Evolutionary conservation across 2,113 vertebrate genomes (phyloP), one percentile per base, ranked within the genome.

Genomic region (Hiodon alosoides): DNA sequence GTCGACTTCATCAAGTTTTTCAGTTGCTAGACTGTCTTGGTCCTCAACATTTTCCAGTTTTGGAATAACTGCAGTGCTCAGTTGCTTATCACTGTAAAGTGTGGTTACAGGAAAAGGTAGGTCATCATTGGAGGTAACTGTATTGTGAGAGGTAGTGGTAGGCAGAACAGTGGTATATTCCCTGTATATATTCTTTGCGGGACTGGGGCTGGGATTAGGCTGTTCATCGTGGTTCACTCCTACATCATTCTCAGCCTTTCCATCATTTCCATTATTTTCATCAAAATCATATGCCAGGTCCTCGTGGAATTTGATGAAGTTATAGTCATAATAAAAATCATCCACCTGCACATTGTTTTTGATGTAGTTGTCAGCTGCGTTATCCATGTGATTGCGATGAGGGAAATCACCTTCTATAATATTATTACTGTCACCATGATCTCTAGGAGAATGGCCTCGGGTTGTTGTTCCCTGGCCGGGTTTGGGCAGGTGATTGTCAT

Each of bases 301-400:
- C 80, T 98, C 96, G 0, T 99, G 97, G 83, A 99, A 99, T 78
- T 92, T 95, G 80, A 99, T 98, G 3, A 99, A 99, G 76, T 99
- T 99, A 7, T 99, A 99, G 82, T 99, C 97, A 0, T 99, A 99
- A 83, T 98, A 99, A 83, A 98, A 99, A 55, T 98, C 95, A 0
- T 98, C 97, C 0, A 99, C 93, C 2, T 91, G 87, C 71, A 94
- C 81, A 0, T 90, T 89, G 47, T 77, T 88, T 47, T 81, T 71
- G 4, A 77, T 16, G 7, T 77, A 75, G 6, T 85, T 82, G 2
- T 87, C 72, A 0, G 77, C 71, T 4, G 73, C 69, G 81, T 92
- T 80, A 82, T 93, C 62, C 51, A 90, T 51, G 69, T 80, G 79
- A 73, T 83, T 91, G 53, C 67, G 81, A 64, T 86, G 68, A 7